Evolutionary conservation across 2,797 vertebrate genomes (phyloP).

Genomic region (Alauda arvensis): DNA sequence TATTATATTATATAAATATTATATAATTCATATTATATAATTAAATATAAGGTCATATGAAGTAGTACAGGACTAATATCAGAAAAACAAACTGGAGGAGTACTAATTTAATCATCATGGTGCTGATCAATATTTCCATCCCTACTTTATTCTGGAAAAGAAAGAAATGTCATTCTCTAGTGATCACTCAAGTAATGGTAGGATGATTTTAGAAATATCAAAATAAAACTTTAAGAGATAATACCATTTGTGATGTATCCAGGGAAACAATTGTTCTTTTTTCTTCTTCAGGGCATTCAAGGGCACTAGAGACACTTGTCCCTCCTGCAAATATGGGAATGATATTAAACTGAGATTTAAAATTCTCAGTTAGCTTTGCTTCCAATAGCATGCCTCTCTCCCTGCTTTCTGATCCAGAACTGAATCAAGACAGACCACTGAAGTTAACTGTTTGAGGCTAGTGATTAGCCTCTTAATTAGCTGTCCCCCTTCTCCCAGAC

Average conservation of each 20-base stretch:
- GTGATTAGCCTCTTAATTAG: background rate
- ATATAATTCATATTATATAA: too few species aligned
- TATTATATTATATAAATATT: too few species aligned
- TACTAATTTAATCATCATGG: background rate
- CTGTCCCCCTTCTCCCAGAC: background rate
- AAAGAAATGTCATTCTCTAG: background rate
- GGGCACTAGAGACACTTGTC: slow-evolving; percentile 92
- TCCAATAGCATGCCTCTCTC: background rate
- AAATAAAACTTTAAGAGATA: background rate
- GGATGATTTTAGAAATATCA: background rate
- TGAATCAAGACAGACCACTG: background rate
- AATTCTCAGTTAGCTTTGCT: background rate
- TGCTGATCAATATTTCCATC: background rate
- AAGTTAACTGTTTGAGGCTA: background rate
- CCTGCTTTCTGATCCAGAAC: background rate
- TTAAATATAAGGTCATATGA: background rate
- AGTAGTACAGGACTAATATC: background rate
- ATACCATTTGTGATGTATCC: slow-evolving; percentile 98
- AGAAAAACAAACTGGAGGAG: background rate
- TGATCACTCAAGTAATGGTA: background rate
- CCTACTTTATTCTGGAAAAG: background rate
- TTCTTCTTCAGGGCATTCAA: slow-evolving; percentile 93
- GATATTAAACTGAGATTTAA: too few species aligned
- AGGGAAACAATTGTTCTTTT: slow-evolving; percentile 90
- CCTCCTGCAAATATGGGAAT: slow-evolving; percentile 79